Percentiles rank a stretch among this genome's conserved stretches.
These are phyloP conservation scores for Chelonus insularis DNA, from an alignment of 1,140 invertebrate species.

Conservation along the genomic window DNA sequence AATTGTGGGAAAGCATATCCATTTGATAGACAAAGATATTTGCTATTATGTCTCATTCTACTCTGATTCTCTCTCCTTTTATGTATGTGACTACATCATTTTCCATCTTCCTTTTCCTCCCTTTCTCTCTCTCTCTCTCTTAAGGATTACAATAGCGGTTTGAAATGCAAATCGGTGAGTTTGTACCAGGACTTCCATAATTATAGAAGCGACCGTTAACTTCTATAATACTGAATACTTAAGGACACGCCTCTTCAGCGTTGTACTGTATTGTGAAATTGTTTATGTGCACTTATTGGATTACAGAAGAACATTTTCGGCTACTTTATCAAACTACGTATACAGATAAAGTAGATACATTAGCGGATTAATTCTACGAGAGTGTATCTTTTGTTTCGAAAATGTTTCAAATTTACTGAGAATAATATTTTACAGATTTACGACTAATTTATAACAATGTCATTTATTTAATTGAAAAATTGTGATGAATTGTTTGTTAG, in stretches of 20 bases:
- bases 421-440: no score
- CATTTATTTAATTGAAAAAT: no score
- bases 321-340: no score
- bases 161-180: slow-evolving; percentile 34
- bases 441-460: no score
- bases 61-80: background rate
- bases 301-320: background rate
- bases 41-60: background rate
- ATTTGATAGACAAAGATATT: no score
- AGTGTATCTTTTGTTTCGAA: no score
- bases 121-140: background rate
- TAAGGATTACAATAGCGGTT: slow-evolving; percentile 28
- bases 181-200: slow-evolving; percentile 30
- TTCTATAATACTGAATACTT: slow-evolving; percentile 21
- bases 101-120: background rate
- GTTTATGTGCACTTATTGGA: slow-evolving; percentile 14
- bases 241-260: slow-evolving; percentile 15
- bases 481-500: no score
- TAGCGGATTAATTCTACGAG: no score
- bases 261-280: slow-evolving; percentile 20
- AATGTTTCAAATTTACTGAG: no score
- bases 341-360: no score
- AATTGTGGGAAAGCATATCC: no score
- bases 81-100: background rate
- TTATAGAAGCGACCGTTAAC: slow-evolving; percentile 30